These are phyloP conservation scores for Dryadula phaetusa DNA, from an alignment of 2,888 invertebrate species.

Conservation along the genomic window DNA sequence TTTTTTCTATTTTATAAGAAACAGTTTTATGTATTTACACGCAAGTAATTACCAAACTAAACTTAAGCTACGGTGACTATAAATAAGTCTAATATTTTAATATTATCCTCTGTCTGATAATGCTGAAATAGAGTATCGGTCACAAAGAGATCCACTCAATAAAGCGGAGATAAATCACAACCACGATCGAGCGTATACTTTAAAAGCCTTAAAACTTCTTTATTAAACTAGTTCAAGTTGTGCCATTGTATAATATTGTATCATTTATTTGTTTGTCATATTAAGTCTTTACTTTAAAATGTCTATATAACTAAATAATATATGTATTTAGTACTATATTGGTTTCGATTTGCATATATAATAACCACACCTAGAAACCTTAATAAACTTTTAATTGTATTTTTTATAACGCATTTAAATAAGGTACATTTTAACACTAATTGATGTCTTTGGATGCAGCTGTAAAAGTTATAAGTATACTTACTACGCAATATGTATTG, in stretches of 20 bases:
- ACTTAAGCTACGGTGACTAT: neutral
- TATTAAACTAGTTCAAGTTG: slow-evolving; percentile 46
- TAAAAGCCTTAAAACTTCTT: slow-evolving; percentile 45
- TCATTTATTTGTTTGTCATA: slow-evolving; percentile 15
- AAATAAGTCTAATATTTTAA: slow-evolving; percentile 40
- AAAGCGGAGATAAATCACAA: slow-evolving; percentile 53
- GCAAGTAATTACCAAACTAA: neutral
- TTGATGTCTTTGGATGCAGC: no score
- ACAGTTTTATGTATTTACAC: neutral
- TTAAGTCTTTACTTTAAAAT: neutral
- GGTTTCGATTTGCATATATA: no score
- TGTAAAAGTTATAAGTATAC: no score
- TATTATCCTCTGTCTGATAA: slow-evolving; percentile 43
- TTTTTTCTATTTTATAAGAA: neutral
- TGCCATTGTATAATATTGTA: slow-evolving; percentile 33
- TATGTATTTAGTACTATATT: no score
- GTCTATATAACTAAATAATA: no score
- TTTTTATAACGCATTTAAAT: no score
- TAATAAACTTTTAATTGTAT: no score
- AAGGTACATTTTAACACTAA: no score
- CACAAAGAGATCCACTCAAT: slow-evolving; percentile 56
- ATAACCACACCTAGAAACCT: no score
- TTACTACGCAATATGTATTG: no score
- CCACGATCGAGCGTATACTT: slow-evolving; percentile 47
- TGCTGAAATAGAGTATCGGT: slow-evolving; percentile 48